Base-by-base conservation (phyloP, 2,888 invertebrate species). In the Xestia rhomboidea region DNA sequence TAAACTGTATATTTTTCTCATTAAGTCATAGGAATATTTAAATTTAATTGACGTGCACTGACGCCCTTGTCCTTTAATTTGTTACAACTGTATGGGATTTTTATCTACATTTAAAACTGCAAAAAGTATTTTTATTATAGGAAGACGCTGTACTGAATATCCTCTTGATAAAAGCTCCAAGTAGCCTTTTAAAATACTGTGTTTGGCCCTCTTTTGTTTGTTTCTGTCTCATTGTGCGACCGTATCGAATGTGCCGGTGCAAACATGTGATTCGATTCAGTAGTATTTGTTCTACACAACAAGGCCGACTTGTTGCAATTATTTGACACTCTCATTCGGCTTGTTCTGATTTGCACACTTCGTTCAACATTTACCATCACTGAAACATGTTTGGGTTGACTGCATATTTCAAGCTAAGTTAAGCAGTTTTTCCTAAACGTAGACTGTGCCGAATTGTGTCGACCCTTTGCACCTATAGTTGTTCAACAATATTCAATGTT, bases 1-100 rank as follows among this genome's bases (percentile, higher is more conserved):
- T 80, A 85, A 81, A 79, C 70, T 74, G 73, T 81, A 82, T 81
- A 85, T 84, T 89, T 82, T 80, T 68, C 72, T 76, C 68, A 77
- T 77, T 72, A 81, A 68, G 49, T 68, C 34, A 30, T 74, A 75
- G 27, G 44, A 71, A 76, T 79, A 84, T 83, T 84, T 73, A 78
- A 77, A 77, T 73, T 69, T 68, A 74, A 73, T 73, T 75, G 74
- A 54, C 44, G 41, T 71, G 34, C 46, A 30, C 27, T 63, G 60
- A 66, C 34, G 66, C n/a, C 13, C 57, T 41, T 62, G 24, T 49
- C 30, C 68, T 38, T 44, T 18, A 15, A 34, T 34, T 34, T 34
- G 34, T 62, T 5, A 18, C 18, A 30, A 30, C 30, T 60, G 18
- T 27, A 8, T 4, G 30, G 60, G 4, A 60, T 30, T 60, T 3